Conservation (phyloP, 1,140 invertebrate genomes). For the Ceratina calcarata region DNA sequence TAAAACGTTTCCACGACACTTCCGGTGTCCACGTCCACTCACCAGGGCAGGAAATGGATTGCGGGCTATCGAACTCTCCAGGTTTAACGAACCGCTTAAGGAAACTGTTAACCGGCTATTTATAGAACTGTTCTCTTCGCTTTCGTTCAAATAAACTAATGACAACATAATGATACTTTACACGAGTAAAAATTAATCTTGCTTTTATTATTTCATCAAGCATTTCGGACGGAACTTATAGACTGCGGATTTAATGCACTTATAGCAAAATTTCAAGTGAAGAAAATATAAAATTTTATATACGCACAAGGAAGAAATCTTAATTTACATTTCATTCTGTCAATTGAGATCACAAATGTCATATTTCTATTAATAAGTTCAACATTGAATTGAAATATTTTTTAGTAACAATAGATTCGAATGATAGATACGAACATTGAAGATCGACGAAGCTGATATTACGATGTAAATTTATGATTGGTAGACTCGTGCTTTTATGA, state of each 20-base stretch:
- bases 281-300: too few species aligned
- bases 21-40: neutral
- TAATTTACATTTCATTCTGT: too few species aligned
- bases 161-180: too few species aligned
- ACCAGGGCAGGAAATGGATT: slow-evolving; percentile 27
- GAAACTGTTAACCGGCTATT: slow-evolving; percentile 5
- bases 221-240: too few species aligned
- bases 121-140: neutral
- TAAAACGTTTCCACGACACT: slow-evolving; percentile 46
- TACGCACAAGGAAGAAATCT: too few species aligned
- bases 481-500: slow-evolving; percentile 4
- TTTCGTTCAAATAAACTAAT: neutral
- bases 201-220: too few species aligned
- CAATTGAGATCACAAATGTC: too few species aligned
- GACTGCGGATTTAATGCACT: too few species aligned
- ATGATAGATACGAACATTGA: slow-evolving; percentile 15
- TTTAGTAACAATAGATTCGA: neutral
- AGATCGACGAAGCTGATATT: neutral
- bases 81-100: slow-evolving; percentile 31
- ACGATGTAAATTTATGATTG: slow-evolving; percentile 31
- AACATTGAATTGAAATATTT: neutral
- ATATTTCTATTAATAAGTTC: too few species aligned
- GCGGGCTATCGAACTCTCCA: slow-evolving; percentile 32
- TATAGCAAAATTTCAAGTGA: too few species aligned
- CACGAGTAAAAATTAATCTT: too few species aligned